These are phyloP conservation scores for Lithobates sylvaticus DNA, from an alignment of 2,797 vertebrate species.

Conservation along the genomic window DNA sequence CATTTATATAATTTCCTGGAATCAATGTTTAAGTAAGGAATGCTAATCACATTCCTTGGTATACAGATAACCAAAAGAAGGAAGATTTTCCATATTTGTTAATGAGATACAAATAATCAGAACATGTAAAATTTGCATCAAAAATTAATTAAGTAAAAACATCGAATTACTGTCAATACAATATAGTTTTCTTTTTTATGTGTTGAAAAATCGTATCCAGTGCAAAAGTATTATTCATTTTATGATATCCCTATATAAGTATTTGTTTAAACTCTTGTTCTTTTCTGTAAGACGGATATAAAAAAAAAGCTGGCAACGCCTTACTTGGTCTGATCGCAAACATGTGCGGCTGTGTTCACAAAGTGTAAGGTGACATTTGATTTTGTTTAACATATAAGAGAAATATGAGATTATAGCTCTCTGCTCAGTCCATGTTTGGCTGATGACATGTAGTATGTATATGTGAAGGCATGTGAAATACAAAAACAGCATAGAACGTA, in stretches of 20 bases:
- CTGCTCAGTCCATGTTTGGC: neutral
- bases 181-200: neutral
- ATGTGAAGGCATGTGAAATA: neutral
- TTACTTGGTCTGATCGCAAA: slow-evolving; percentile 27
- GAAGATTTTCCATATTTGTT: no score
- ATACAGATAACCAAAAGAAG: no score
- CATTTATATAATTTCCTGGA: no score
- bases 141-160: no score
- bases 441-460: neutral
- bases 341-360: slow-evolving; percentile 36
- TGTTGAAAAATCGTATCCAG: neutral
- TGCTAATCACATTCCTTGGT: no score
- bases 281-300: slow-evolving; percentile 10
- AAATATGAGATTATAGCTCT: neutral
- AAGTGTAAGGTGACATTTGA: slow-evolving; percentile 6
- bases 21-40: no score
- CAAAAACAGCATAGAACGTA: neutral
- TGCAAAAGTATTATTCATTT: slow-evolving; percentile 13
- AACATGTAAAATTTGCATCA: no score
- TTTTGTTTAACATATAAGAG: neutral
- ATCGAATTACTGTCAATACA: no score
- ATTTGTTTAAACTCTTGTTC: slow-evolving; percentile 30
- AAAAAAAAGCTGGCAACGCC: neutral
- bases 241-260: neutral
- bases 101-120: no score